A percentile compares a stretch with the other conserved stretches of the same genome.
These are phyloP conservation scores for Dreissena rostriformis DNA, from an alignment of 1,140 invertebrate genomes.

Conservation along the genomic window DNA sequence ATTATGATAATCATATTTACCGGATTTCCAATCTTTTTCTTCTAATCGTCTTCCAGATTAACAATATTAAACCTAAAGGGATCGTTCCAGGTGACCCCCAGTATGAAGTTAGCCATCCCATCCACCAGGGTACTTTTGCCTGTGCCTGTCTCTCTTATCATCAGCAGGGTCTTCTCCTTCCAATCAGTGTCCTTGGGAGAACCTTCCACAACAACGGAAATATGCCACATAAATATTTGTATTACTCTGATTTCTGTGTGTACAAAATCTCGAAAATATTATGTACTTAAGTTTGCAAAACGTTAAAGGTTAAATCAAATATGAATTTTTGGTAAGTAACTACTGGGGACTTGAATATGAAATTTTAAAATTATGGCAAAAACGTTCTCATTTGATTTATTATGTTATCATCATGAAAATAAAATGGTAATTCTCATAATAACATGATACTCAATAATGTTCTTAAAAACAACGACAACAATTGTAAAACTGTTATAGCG, in stretches of 20 bases:
- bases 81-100: conserved; percentile 43
- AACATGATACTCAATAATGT: too few species aligned
- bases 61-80: conserved; percentile 45
- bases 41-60: conserved; percentile 27
- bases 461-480: too few species aligned
- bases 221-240: background rate
- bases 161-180: conserved; percentile 43
- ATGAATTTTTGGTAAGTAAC: too few species aligned
- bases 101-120: conserved; percentile 29
- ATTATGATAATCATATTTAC: background rate
- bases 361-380: background rate
- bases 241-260: background rate
- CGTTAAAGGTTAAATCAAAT: too few species aligned
- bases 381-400: background rate
- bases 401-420: too few species aligned
- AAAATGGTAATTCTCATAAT: too few species aligned
- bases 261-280: too few species aligned
- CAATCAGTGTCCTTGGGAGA: background rate
- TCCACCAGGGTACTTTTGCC: conserved; percentile 45
- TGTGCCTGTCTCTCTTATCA: conserved; percentile 45
- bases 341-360: background rate
- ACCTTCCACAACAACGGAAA: background rate
- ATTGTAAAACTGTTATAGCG: too few species aligned
- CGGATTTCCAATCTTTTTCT: background rate
- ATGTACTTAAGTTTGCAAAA: background rate